A percentile compares a stretch with the other conserved stretches of the same genome.
These are phyloP conservation scores for Myotis lucifugus DNA, from an alignment of 2,113 vertebrate species.

Conservation along the genomic window DNA sequence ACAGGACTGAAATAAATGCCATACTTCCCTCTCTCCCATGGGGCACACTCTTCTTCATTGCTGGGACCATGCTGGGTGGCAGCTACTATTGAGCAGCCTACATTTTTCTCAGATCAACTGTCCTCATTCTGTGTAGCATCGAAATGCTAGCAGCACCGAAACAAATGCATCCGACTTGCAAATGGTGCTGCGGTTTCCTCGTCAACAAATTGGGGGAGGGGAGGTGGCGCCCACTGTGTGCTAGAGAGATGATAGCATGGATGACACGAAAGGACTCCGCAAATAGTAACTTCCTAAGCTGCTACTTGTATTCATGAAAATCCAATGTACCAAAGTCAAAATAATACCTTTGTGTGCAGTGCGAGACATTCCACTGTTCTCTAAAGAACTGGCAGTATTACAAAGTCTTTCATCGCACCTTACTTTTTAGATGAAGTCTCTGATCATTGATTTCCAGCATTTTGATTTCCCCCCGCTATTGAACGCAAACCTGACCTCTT, in stretches of 20 bases:
- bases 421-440: neutral
- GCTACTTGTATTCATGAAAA: neutral
- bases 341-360: neutral
- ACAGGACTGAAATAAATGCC: conserved; percentile 9
- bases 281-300: neutral
- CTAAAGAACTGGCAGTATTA: neutral
- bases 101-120: neutral
- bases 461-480: neutral
- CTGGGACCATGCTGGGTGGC: neutral
- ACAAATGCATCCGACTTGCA: neutral
- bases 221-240: rapidly evolving
- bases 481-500: neutral
- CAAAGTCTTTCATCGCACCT: neutral
- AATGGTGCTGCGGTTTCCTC: neutral
- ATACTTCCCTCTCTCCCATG: neutral
- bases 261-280: neutral
- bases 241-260: neutral
- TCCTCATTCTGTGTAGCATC: neutral
- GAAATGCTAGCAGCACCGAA: neutral
- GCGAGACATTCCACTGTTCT: neutral
- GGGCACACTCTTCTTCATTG: neutral
- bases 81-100: neutral
- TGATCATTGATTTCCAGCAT: neutral
- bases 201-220: neutral
- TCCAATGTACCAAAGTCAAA: neutral